A percentile compares a stretch with the other conserved stretches of the same genome.
phyloP scores from a whole-genome alignment of 1,140 invertebrate species.

The Vollenhovia emeryi region DNA sequence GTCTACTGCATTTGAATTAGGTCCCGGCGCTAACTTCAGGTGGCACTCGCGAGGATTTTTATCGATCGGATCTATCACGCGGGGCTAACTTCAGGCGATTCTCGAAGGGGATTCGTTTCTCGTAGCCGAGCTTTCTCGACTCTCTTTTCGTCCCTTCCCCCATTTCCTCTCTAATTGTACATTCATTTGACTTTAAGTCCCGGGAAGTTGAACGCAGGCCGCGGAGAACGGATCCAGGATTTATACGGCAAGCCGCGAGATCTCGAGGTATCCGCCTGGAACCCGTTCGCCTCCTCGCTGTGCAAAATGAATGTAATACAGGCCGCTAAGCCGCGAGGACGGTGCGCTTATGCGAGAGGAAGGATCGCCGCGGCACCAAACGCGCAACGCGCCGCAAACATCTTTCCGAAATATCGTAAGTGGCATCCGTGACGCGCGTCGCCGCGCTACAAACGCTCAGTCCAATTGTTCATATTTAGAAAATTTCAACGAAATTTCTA shows the following conservation, averaged over 20 bases:
- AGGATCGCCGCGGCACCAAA: constrained; percentile 8
- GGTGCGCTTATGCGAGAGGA: constrained; percentile 43
- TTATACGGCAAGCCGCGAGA: neutral
- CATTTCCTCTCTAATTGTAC: neutral
- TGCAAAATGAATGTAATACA: constrained; percentile 64
- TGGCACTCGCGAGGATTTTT: too few species aligned
- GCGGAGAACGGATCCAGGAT: neutral
- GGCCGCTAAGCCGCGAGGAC: constrained; percentile 32
- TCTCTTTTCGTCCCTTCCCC: neutral
- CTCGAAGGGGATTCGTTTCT: neutral
- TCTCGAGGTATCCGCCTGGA: neutral
- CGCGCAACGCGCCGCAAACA: constrained; percentile 23
- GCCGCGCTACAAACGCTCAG: neutral
- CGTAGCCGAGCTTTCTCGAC: neutral
- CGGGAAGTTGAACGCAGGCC: neutral
- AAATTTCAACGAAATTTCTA: neutral
- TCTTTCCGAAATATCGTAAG: constrained; percentile 65
- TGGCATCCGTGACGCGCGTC: neutral
- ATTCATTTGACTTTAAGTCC: neutral
- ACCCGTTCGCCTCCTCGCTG: neutral
- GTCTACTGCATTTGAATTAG: neutral
- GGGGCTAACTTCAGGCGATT: neutral
- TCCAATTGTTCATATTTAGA: neutral
- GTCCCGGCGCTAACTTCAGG: too few species aligned
- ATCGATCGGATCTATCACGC: neutral